phyloP scores from a whole-genome alignment of 2,888 invertebrate genomes.

The Parnassius mnemosyne region DNA sequence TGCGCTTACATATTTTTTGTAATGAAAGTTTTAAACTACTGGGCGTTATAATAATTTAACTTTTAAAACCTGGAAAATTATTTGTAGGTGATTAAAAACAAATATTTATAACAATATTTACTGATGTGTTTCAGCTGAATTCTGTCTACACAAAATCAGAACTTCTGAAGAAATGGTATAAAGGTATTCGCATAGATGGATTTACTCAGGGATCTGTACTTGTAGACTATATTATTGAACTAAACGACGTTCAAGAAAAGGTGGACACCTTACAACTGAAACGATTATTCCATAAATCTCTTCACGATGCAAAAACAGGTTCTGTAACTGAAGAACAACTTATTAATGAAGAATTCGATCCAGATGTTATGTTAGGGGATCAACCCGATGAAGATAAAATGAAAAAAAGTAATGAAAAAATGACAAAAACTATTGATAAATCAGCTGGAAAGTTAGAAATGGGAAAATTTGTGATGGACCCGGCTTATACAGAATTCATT shows the following conservation, averaged over 20 bases:
- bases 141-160: conserved; percentile 89
- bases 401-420: conserved; percentile 70
- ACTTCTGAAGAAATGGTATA: conserved; percentile 89
- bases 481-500: conserved; percentile 92
- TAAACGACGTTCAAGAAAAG: conserved; percentile 86
- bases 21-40: not conserved
- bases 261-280: conserved; percentile 87
- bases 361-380: conserved; percentile 69
- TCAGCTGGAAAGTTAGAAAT: conserved; percentile 84
- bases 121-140: conserved; percentile 84
- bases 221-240: conserved; percentile 92
- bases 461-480: conserved; percentile 91
- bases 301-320: conserved; percentile 75
- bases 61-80: not conserved
- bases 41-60: not conserved
- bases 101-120: conserved; percentile 2
- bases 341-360: conserved; percentile 53
- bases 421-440: conserved; percentile 77
- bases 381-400: conserved; percentile 73
- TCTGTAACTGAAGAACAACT: conserved; percentile 59
- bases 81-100: not conserved
- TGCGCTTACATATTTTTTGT: not conserved
- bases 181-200: conserved; percentile 91
- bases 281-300: conserved; percentile 83
- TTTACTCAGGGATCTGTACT: conserved; percentile 93